Percentiles rank a stretch among this genome's conserved stretches.
Evolutionary conservation across 1,140 invertebrate species (phyloP).

Genomic region (Pachyrhynchus sulphureomaculatus): DNA sequence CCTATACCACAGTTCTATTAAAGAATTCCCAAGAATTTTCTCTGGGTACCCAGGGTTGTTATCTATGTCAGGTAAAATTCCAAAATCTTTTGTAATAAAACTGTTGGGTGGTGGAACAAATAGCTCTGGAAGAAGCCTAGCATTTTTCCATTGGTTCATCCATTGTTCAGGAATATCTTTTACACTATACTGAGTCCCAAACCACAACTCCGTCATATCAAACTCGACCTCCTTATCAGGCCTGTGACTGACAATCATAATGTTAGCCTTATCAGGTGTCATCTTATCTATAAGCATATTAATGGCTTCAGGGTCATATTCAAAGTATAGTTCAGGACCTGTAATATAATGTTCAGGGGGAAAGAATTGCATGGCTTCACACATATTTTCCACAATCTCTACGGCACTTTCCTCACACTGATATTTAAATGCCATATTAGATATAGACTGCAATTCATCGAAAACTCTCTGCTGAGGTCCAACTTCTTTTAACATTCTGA

Average conservation of each 20-base stretch:
- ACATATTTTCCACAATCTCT: conserved; percentile 78
- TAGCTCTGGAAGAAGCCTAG: conserved; percentile 59
- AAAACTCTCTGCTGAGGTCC: conserved; percentile 70
- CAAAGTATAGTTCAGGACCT: conserved; percentile 71
- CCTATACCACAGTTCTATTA: conserved; percentile 81
- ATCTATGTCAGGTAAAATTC: conserved; percentile 56
- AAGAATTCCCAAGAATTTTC: conserved; percentile 61
- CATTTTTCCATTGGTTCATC: conserved; percentile 60
- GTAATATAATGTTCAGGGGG: conserved; percentile 76
- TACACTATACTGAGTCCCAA: conserved; percentile 64
- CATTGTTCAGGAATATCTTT: conserved; percentile 60
- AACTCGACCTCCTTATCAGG: conserved; percentile 58
- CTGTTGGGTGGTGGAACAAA: conserved; percentile 76
- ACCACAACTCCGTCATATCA: conserved; percentile 71
- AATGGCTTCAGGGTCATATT: conserved; percentile 77
- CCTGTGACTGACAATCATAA: conserved; percentile 67
- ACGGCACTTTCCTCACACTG: conserved; percentile 65
- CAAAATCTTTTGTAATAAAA: conserved; percentile 82
- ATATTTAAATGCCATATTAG: conserved; percentile 71
- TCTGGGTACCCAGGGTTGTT: conserved; percentile 59
- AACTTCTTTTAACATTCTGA: conserved; percentile 65
- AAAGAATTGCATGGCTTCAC: conserved; percentile 79
- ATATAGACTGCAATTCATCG: conserved; percentile 73
- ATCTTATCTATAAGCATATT: conserved; percentile 65
- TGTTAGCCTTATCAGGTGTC: conserved; percentile 71